Base-by-base conservation (phyloP, 2,888 invertebrate species). In the Apocheima hispidaria region DNA sequence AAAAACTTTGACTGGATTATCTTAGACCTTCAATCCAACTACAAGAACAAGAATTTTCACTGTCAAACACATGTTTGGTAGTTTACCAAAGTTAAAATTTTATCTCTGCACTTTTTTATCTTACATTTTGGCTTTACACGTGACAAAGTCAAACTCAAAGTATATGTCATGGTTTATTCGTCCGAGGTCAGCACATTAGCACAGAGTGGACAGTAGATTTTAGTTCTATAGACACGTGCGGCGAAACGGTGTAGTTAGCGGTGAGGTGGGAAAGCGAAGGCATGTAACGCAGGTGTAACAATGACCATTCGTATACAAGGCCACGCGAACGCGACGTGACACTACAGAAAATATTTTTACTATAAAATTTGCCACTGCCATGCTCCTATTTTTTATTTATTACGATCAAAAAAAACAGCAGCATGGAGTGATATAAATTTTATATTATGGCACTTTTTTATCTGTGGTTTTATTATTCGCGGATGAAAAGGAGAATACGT, bases 221-320 rank as follows among this genome's bases (percentile, higher is more conserved):
- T 44, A 44, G 28, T 30, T n/a, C 4, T 30, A 21, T 20, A 46
- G 30, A 46, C 33, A 46, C 33, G 23, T 26, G 44, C 30, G 46
- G 26, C 9, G 16, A 16, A 12, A n/a, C 30, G 1, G 10, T n/a
- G 2, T 40, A 18, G 9, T 4, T 4, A n/a, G 26, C 16, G 12
- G 33, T 3, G 20, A 2, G 33, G 48, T 14, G 40, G 1, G 9
- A 20, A 2, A 21, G 43, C 10, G 10, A 14, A 14, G 23, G 36
- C 30, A 14, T n/a, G 35, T 23, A 51, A 26, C 57, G 28, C 57
- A 58, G 57, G 57, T 46, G 46, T 20, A 30, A 18, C 46, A 1
- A 33, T 7, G 30, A 6, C 18, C 16, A 20, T n/a, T 33, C 30
- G 30, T 18, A 46, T n/a, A 46, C 30, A 2, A 20, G 10, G 30